Evolutionary conservation across 1,140 invertebrate species (phyloP).

Genomic region (Drosophila kikkawai): DNA sequence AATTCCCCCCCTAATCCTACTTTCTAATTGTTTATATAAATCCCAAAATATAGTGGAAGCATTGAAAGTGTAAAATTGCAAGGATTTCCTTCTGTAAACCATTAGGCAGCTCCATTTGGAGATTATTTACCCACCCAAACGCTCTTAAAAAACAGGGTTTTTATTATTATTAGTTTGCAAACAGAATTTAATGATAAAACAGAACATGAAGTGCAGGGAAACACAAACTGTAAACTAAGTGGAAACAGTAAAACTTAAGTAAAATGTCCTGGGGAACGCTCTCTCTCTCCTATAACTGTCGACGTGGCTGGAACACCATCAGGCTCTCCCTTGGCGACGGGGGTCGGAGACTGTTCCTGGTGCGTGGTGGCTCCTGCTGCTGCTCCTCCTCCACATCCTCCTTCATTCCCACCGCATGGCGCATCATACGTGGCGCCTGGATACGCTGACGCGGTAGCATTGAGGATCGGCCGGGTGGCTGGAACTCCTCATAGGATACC

Average conservation of each 20-base stretch:
- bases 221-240: slow-evolving; percentile 8
- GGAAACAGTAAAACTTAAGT: slow-evolving; percentile 4
- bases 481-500: slow-evolving; percentile 67
- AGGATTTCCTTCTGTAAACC: too few species aligned
- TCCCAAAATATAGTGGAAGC: slow-evolving; percentile 3
- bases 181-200: slow-evolving; percentile 30
- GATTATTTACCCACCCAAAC: neutral
- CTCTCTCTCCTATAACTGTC: neutral
- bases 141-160: neutral
- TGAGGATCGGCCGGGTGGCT: slow-evolving; percentile 64
- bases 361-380: neutral
- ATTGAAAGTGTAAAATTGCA: neutral
- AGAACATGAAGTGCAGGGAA: slow-evolving; percentile 22
- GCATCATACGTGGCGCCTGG: slow-evolving; percentile 1
- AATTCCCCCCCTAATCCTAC: neutral
- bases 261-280: slow-evolving; percentile 1
- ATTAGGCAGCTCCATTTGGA: neutral
- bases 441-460: slow-evolving; percentile 45
- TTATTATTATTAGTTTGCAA: slow-evolving; percentile 14
- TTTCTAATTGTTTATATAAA: neutral
- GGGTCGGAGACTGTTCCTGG: slow-evolving; percentile 1
- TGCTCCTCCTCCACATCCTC: neutral
- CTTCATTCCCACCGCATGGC: neutral
- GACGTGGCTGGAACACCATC: slow-evolving; percentile 12
- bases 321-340: slow-evolving; percentile 21